Percentiles rank a stretch among this genome's conserved stretches.
These are phyloP conservation scores for Drosophila paramelanica DNA, from an alignment of 2,888 invertebrate genomes.

Conservation along the genomic window DNA sequence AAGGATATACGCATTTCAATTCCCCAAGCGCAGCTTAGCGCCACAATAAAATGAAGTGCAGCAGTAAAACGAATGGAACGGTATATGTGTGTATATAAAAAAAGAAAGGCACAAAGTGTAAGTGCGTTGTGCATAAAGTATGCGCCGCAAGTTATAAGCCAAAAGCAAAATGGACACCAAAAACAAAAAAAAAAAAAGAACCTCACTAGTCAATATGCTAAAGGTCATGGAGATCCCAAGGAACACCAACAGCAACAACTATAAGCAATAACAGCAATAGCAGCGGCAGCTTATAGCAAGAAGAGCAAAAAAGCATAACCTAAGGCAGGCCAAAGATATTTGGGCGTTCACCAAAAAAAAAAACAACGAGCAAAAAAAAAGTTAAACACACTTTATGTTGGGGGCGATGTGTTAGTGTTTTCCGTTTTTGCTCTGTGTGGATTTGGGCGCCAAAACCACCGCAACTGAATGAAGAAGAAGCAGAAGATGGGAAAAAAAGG, in stretches of 20 bases:
- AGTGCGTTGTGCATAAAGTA: slow-evolving; percentile 75
- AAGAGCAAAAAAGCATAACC: slow-evolving; percentile 55
- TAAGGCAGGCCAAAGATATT: slow-evolving; percentile 74
- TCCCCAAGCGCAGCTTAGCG: slow-evolving; percentile 76
- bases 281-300: slow-evolving; percentile 29
- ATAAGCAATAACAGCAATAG: slow-evolving; percentile 16
- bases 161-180: slow-evolving; percentile 68
- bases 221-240: slow-evolving; percentile 59
- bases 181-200: slow-evolving; percentile 36
- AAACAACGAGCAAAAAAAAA: slow-evolving; percentile 53
- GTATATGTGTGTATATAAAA: neutral
- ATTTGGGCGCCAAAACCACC: slow-evolving; percentile 64
- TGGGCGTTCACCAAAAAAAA: slow-evolving; percentile 57
- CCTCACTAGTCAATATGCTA: slow-evolving; percentile 74
- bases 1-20: slow-evolving; percentile 69
- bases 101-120: slow-evolving; percentile 48
- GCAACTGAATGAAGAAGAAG: slow-evolving; percentile 2
- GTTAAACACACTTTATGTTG: slow-evolving; percentile 77
- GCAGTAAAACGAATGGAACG: slow-evolving; percentile 62
- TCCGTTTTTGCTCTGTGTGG: slow-evolving; percentile 10
- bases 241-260: slow-evolving; percentile 10
- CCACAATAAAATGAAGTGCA: slow-evolving; percentile 78
- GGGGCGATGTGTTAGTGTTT: slow-evolving; percentile 53
- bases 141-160: slow-evolving; percentile 72
- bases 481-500: slow-evolving; percentile 27